phyloP scores from a whole-genome alignment of 2,113 vertebrate species.

The Falco punctatus region DNA sequence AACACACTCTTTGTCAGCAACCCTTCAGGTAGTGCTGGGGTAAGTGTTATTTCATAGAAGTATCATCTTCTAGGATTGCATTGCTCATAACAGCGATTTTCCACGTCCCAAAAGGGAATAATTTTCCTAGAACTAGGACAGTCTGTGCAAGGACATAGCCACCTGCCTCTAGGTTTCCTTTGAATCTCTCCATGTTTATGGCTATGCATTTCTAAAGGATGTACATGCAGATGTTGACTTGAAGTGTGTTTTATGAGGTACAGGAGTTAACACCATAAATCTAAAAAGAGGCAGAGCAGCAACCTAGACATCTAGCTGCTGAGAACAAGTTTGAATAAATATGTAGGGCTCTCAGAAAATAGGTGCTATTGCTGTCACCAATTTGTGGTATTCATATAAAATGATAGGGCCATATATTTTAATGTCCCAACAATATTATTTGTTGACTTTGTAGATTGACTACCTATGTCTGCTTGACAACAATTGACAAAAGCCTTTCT shows the following conservation, averaged over 20 bases:
- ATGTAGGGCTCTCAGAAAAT: background rate
- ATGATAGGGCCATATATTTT: background rate
- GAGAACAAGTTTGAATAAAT: background rate
- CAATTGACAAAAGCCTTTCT: conserved; percentile 40
- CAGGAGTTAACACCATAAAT: background rate
- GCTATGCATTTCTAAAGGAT: background rate
- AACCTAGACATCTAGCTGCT: background rate
- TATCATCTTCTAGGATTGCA: background rate
- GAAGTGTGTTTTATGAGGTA: background rate
- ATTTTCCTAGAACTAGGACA: background rate
- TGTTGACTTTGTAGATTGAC: conserved; percentile 34
- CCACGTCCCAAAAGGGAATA: background rate
- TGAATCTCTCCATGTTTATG: background rate
- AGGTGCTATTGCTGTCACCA: background rate
- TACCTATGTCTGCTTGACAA: background rate
- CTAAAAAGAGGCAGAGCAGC: background rate
- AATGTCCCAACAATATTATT: background rate
- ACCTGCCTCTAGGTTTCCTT: background rate
- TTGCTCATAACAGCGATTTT: background rate
- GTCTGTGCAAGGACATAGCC: background rate
- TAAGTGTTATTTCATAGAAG: background rate
- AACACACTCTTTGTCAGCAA: background rate
- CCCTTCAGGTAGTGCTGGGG: background rate
- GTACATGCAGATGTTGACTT: background rate
- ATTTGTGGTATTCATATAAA: conserved; percentile 15